These are phyloP conservation scores for Sinocyclocheilus maitianheensis DNA, from an alignment of 2,113 vertebrate species.

Conservation along the genomic window DNA sequence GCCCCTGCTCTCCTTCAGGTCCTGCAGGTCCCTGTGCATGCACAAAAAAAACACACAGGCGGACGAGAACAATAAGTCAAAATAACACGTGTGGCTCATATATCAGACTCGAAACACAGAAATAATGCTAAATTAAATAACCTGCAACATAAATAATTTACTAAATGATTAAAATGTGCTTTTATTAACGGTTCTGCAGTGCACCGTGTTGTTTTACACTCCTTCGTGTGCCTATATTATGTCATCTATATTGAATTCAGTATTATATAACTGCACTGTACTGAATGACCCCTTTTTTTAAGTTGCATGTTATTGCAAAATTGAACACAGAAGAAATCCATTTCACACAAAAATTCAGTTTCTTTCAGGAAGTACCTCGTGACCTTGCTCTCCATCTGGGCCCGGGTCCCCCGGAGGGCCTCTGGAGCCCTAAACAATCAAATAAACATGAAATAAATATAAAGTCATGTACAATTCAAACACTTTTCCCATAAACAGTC, in stretches of 20 bases:
- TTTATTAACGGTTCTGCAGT: background rate
- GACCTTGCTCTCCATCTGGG: constrained; percentile 84
- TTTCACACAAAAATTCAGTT: background rate
- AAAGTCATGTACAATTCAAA: background rate
- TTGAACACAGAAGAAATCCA: background rate
- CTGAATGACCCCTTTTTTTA: background rate
- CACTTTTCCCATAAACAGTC: background rate
- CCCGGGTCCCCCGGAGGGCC: constrained; percentile 87
- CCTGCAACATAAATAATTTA: background rate
- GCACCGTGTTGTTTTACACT: background rate
- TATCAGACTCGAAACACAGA: background rate
- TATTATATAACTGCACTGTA: background rate
- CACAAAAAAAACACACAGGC: background rate
- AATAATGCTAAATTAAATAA: background rate
- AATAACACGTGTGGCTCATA: background rate
- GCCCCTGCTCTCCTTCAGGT: constrained; percentile 85
- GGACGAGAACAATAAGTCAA: constrained; percentile 26
- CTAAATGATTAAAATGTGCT: background rate
- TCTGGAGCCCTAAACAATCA: constrained; percentile 82
- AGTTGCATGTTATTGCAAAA: background rate
- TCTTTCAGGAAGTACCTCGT: constrained; percentile 76
- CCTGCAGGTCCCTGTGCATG: constrained; percentile 83
- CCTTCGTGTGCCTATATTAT: background rate
- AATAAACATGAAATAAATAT: background rate
- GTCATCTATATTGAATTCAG: background rate